Base-by-base conservation (phyloP, 2,797 vertebrate genomes). In the Siniperca obscura region DNA sequence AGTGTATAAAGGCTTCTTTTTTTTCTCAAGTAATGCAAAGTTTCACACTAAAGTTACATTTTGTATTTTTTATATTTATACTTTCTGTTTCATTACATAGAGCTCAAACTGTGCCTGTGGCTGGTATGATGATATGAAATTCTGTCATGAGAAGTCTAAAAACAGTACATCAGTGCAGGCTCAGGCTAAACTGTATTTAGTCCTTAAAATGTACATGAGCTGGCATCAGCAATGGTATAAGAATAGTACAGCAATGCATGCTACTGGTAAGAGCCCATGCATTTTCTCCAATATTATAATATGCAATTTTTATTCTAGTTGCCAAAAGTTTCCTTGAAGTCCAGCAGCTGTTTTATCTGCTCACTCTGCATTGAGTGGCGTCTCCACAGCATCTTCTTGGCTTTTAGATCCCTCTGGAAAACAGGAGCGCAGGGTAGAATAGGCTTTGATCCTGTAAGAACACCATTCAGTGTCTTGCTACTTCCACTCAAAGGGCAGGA, bases 331-430 rank as follows among this genome's bases (percentile, higher is more conserved):
- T 94, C 80, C 80, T 95, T 96, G 89, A 97, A 96, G 92, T 96
- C 96, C n/a, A 95, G 94, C 34, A 97, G 87, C 46, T 97, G 96
- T 86, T 97, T 97, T 38, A 97, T 97, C 93, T 98, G 97, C 81
- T 99, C 96, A 0, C 95, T 97, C 92, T 97, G 97, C 93, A 97
- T 95, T 30, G 97, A 98, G 70, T 98, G 97, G 67, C 96, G 96
- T 77, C 97, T 95, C 83, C 96, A 90, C 5, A 98, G 86, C 81
- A 93, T 96, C 89, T 96, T 97, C 0, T 94, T 97, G 25, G 81
- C 92, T 90, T 96, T 96, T 27, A 93, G 79, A 64, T 97, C 96
- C 79, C 89, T 96, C 1, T 95, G 93, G 70, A 95, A 95, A 75
- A 85, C 61, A 7, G 97, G 95, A 72, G 93, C 97, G 69, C 94